Base-by-base conservation (phyloP, 2,113 vertebrate species). In the Calidris pygmaea region DNA sequence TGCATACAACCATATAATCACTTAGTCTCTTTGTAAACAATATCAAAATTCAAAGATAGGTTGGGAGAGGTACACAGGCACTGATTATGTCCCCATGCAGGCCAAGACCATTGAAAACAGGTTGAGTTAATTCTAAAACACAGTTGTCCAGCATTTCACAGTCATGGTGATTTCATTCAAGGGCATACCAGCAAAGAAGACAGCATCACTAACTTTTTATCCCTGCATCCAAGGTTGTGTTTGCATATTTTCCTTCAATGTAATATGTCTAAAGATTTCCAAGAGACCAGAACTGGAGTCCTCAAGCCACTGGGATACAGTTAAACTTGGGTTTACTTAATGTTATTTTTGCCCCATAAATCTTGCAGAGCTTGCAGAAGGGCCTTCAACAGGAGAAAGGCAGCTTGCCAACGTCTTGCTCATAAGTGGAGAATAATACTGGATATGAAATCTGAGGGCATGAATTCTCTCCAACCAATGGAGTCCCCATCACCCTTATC, bases 171-270 rank as follows among this genome's bases (percentile, higher is more conserved):
- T 62, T 65, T 86, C n/a, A 29, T 62, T 84, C 37, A 67, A 53
- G 14, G 10, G 12, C 45, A 10, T 34, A 47, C 50, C 14, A 66
- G 9, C 12, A 63, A 23, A 75, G 5, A 27, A 62, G 18, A 12
- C 20, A 70, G 11, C 2, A 2, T 26, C 78, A 53, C 10, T 12
- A 73, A 45, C 23, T 88, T 78, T 26, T 80, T 30, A 8, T 59
- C 16, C 20, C 7, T 35, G 7, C 34, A 34, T 24, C 24, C 34
- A 65, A 12, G 6, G 1, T 9, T 37, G 3, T 1, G 1, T 19
- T 27, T 3, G 10, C 3, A 9, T 70, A 56, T 53, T 84, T 73
- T 72, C 66, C 14, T 75, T 87, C 35, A 67, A 2, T 32, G 14
- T 3, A 24, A 1, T 66, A 48, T 53, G 1, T 14, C 1, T 50